These are phyloP conservation scores for Neomonachus schauinslandi DNA, from an alignment of 2,113 vertebrate species.

Conservation along the genomic window DNA sequence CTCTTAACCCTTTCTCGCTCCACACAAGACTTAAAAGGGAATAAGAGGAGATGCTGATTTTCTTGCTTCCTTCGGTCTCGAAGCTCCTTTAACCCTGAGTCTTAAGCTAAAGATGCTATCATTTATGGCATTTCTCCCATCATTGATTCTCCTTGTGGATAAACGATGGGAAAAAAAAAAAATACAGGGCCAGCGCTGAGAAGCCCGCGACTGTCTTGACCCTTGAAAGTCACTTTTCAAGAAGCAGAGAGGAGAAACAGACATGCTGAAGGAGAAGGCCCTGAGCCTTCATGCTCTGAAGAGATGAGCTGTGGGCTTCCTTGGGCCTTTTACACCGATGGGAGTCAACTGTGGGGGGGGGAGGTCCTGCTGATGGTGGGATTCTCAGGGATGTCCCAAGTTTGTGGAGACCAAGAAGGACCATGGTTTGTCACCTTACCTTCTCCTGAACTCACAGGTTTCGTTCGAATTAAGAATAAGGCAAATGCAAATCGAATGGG, in stretches of 20 bases:
- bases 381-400: neutral
- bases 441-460: neutral
- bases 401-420: neutral
- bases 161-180: neutral
- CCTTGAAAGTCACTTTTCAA: neutral
- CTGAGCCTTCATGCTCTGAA: neutral
- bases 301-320: fast-evolving
- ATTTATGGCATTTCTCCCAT: neutral
- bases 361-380: neutral
- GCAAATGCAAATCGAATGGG: neutral
- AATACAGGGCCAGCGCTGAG: neutral
- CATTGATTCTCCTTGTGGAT: neutral
- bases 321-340: fast-evolving
- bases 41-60: neutral
- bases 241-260: neutral
- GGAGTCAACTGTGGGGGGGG: neutral
- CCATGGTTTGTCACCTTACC: neutral
- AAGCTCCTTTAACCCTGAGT: neutral
- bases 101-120: neutral
- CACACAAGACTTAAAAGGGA: neutral
- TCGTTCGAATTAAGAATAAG: neutral
- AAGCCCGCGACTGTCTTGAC: neutral
- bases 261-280: neutral
- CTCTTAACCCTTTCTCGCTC: neutral
- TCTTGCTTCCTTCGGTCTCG: neutral